These are phyloP conservation scores for Naso thynnoides DNA, from an alignment of 2,797 vertebrate genomes.

Conservation along the genomic window DNA sequence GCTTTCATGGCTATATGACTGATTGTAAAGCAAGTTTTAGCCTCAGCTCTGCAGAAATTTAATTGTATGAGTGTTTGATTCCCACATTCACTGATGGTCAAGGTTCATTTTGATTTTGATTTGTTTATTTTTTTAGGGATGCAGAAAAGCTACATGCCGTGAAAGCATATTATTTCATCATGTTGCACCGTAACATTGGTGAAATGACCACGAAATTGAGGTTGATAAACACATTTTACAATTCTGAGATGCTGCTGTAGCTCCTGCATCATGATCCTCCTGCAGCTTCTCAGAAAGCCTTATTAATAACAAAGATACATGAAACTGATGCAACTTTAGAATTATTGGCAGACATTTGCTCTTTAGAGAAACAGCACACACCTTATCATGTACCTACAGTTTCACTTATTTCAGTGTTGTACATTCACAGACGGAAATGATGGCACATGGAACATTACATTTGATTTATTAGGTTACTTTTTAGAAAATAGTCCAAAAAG, in stretches of 20 bases:
- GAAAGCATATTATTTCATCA: not conserved
- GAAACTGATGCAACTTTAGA: not conserved
- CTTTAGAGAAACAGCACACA: not conserved
- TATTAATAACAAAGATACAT: not conserved
- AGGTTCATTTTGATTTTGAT: conserved; percentile 1
- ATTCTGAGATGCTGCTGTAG: not conserved
- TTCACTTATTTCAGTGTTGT: not conserved
- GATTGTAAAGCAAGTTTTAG: not conserved
- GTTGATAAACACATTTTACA: not conserved
- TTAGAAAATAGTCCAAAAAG: not conserved
- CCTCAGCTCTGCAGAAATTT: not conserved
- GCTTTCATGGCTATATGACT: not conserved
- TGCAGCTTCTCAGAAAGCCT: not conserved
- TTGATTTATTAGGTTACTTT: not conserved
- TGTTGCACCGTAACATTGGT: not conserved
- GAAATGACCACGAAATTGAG: conserved; percentile 1
- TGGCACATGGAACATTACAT: not conserved
- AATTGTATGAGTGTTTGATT: not conserved
- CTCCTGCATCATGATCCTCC: conserved; percentile 3
- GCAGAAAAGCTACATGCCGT: not conserved
- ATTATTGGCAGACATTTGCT: not conserved
- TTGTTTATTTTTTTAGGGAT: not conserved
- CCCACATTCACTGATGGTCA: not conserved
- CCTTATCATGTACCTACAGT: not conserved
- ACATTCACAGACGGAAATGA: not conserved